Evolutionary conservation across 2,888 invertebrate genomes (phyloP).

Genomic region (Meiosimyza decipiens): DNA sequence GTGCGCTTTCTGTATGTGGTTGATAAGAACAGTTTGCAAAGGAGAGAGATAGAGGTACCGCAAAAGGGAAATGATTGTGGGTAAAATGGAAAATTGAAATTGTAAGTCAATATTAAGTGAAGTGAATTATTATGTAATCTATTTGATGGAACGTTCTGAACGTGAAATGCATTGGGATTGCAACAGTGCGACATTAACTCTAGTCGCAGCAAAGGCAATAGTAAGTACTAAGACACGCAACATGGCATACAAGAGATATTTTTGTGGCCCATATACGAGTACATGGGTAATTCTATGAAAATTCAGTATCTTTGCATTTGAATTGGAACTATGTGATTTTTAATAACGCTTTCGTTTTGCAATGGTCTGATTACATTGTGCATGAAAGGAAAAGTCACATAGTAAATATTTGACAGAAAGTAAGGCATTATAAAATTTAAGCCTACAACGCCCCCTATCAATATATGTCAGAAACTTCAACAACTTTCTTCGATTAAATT

Average conservation of each 20-base stretch:
- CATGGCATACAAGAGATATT: constrained; percentile 20
- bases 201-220: no score
- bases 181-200: no score
- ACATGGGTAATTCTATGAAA: neutral
- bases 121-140: constrained; percentile 39
- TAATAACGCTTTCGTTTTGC: no score
- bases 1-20: neutral
- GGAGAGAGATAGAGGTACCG: neutral
- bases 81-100: constrained; percentile 30
- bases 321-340: no score
- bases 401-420: no score
- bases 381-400: no score
- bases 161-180: constrained; percentile 4
- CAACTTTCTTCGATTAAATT: no score
- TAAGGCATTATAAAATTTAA: no score
- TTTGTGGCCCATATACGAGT: neutral
- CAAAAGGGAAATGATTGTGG: constrained; percentile 1
- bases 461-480: no score
- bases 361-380: no score
- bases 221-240: neutral
- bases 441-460: no score
- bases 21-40: neutral
- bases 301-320: no score
- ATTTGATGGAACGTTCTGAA: constrained; percentile 27
- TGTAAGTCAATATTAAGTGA: constrained; percentile 39